Conservation (phyloP, 1,140 invertebrate species). For the Drosophila ercepeae region DNA sequence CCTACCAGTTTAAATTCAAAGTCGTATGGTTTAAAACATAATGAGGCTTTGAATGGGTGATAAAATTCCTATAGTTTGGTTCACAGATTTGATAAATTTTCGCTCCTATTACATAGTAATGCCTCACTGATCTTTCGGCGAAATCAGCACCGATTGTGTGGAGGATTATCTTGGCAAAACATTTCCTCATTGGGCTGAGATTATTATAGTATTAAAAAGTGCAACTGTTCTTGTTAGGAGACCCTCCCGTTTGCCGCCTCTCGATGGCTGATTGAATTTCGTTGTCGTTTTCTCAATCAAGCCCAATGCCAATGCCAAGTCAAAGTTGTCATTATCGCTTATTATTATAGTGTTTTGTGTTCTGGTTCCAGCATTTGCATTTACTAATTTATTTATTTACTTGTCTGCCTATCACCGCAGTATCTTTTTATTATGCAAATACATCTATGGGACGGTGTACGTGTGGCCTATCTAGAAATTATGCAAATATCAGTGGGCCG, state of each 20-base stretch:
- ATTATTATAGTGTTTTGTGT: slow-evolving; percentile 29
- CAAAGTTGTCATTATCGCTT: slow-evolving; percentile 62
- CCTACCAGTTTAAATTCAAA: slow-evolving; percentile 4
- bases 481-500: slow-evolving; percentile 72
- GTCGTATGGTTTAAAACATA: background rate
- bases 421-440: slow-evolving; percentile 59
- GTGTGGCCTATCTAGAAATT: slow-evolving; percentile 64
- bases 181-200: slow-evolving; percentile 10
- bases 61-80: background rate
- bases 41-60: background rate
- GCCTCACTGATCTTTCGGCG: background rate
- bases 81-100: background rate
- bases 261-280: slow-evolving; percentile 58
- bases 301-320: slow-evolving; percentile 57
- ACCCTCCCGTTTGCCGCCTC: background rate
- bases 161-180: slow-evolving; percentile 20
- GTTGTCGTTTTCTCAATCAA: slow-evolving; percentile 48
- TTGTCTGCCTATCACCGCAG: slow-evolving; percentile 47
- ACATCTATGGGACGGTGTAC: slow-evolving; percentile 28
- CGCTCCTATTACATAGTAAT: background rate
- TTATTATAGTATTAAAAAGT: no score
- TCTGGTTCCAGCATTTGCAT: slow-evolving; percentile 25
- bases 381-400: slow-evolving; percentile 60
- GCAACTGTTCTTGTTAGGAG: background rate
- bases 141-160: background rate